phyloP scores from a whole-genome alignment of 2,113 vertebrate species.

The Ascaphus truei region DNA sequence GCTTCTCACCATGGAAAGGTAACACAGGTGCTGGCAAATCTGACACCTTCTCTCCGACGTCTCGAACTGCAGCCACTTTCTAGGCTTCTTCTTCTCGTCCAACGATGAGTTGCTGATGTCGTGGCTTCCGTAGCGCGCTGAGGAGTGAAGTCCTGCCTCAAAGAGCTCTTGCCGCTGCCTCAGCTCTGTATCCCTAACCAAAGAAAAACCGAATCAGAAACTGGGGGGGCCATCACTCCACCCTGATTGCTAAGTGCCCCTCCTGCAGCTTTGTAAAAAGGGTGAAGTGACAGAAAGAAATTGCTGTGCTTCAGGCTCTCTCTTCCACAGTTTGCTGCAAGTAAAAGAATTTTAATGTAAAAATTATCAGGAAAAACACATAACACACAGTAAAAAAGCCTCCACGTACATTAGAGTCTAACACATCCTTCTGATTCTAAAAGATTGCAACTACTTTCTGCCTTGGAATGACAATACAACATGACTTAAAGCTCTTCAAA shows the following conservation, averaged over 20 bases:
- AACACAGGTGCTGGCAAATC: slow-evolving; percentile 95
- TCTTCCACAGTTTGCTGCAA: slow-evolving; percentile 42
- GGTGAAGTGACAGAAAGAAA: background rate
- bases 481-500: too few relatives aligned
- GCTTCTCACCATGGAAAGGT: slow-evolving; percentile 94
- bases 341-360: too few relatives aligned
- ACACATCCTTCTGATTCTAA: too few relatives aligned
- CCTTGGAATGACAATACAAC: too few relatives aligned
- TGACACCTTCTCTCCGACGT: slow-evolving; percentile 93
- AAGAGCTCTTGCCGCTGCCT: slow-evolving; percentile 89
- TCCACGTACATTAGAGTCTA: too few relatives aligned
- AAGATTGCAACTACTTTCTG: too few relatives aligned
- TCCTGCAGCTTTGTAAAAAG: slow-evolving; percentile 5
- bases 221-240: background rate
- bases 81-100: slow-evolving; percentile 90
- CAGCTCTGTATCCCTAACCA: slow-evolving; percentile 89
- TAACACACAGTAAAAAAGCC: too few relatives aligned
- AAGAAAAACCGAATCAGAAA: background rate
- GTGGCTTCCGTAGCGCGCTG: slow-evolving; percentile 88
- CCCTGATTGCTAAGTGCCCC: background rate
- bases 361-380: too few relatives aligned
- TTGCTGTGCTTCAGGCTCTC: too few relatives aligned
- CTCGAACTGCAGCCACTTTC: slow-evolving; percentile 93
- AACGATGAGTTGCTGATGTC: slow-evolving; percentile 64
- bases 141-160: slow-evolving; percentile 87